Evolutionary conservation across 2,888 invertebrate species (phyloP).

Genomic region (Vanessa cardui): DNA sequence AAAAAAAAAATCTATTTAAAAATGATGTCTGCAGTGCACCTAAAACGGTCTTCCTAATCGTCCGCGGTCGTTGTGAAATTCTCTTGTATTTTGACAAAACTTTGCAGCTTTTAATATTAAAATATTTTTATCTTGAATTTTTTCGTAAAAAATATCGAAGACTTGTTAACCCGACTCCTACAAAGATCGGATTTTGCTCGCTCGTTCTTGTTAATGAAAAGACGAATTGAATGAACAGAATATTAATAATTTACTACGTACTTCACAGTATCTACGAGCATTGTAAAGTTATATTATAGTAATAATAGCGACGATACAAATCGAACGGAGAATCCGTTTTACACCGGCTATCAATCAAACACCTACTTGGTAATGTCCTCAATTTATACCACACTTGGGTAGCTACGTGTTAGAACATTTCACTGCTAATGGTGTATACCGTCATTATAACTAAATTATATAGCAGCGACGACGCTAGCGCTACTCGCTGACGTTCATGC

Average conservation of each 20-base stretch:
- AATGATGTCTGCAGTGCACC: constrained; percentile 16
- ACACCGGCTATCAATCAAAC: constrained; percentile 34
- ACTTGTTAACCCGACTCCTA: constrained; percentile 1
- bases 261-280: too few species aligned
- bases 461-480: constrained; percentile 56
- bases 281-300: not conserved
- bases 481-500: constrained; percentile 47
- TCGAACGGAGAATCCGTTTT: constrained; percentile 17
- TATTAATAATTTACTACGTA: too few species aligned
- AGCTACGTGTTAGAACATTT: constrained; percentile 25
- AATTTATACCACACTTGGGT: constrained; percentile 31
- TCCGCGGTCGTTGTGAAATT: constrained; percentile 23
- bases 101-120: constrained; percentile 39
- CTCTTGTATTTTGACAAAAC: constrained; percentile 37
- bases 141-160: constrained; percentile 14
- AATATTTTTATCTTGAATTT: constrained; percentile 40
- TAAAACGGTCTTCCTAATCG: constrained; percentile 24
- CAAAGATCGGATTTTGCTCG: not conserved
- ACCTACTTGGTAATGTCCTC: constrained; percentile 35
- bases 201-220: too few species aligned
- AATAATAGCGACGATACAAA: constrained; percentile 8
- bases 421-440: constrained; percentile 56
- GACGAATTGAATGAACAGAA: too few species aligned
- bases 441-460: constrained; percentile 72
- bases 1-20: not conserved